These are phyloP conservation scores for Halichondria panicea DNA, from an alignment of 37 sponge, comb jelly and placozoan genomes.

Conservation along the genomic window DNA sequence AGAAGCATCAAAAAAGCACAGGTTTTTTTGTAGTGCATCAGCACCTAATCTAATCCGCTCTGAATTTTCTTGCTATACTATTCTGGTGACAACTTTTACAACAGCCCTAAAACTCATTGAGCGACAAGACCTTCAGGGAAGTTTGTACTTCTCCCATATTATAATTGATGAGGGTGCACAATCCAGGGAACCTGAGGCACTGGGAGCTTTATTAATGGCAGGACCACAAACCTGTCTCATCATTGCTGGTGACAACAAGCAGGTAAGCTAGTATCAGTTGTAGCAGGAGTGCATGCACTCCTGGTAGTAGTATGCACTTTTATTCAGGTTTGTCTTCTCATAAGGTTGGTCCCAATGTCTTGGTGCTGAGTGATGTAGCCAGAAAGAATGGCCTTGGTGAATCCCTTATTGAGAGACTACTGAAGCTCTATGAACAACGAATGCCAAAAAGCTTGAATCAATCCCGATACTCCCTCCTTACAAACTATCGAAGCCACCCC, in stretches of 20 bases:
- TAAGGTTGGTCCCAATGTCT: conserved; percentile 56
- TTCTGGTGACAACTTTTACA: conserved; percentile 54
- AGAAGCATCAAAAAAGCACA: no score
- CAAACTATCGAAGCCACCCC: conserved; percentile 64
- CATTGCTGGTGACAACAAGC: conserved; percentile 49
- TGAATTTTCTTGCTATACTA: background rate
- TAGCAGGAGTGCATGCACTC: background rate
- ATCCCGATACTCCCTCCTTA: conserved; percentile 51
- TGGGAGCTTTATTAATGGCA: conserved; percentile 31
- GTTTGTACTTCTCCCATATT: conserved; percentile 35
- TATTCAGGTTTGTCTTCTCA: background rate
- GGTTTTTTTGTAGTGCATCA: background rate
- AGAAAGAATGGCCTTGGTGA: conserved; percentile 37
- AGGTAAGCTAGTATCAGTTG: conserved; percentile 26
- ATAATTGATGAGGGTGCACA: conserved; percentile 64
- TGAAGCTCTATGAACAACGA: conserved; percentile 9
- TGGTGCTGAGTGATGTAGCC: conserved; percentile 34
- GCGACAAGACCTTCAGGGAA: no score
- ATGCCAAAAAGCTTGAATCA: background rate
- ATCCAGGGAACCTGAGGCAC: conserved; percentile 38
- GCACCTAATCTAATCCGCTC: background rate
- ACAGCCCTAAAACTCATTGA: conserved; percentile 10
- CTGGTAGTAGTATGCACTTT: background rate
- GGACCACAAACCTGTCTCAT: conserved; percentile 9
- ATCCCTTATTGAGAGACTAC: conserved; percentile 44